A percentile compares a stretch with the other conserved stretches of the same genome.
These are phyloP conservation scores for Oreochromis tanganicae DNA, from an alignment of 2,113 vertebrate species.

Conservation along the genomic window DNA sequence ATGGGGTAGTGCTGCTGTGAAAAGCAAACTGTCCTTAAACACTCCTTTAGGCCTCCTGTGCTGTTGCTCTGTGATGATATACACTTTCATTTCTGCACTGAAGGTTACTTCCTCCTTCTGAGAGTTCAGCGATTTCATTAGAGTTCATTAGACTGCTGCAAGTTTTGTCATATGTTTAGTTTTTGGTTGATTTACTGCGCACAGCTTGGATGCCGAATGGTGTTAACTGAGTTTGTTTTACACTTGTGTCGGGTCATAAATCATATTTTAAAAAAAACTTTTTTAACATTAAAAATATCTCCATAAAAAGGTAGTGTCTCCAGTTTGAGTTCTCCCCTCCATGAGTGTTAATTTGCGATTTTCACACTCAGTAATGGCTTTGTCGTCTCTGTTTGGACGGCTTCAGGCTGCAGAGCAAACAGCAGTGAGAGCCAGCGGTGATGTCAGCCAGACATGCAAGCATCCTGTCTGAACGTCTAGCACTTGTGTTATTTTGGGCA, in stretches of 20 bases:
- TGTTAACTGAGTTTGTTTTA: neutral
- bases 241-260: neutral
- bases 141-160: neutral
- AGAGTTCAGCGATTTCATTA: neutral
- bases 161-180: neutral
- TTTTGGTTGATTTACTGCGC: neutral
- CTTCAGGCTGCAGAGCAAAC: constrained; percentile 53
- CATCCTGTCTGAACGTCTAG: constrained; percentile 46
- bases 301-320: neutral
- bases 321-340: neutral
- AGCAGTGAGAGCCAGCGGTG: constrained; percentile 44
- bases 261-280: accelerated
- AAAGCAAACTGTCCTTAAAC: neutral
- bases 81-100: neutral
- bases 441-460: constrained; percentile 49
- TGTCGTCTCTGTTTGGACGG: constrained; percentile 22
- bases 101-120: accelerated
- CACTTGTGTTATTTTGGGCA: constrained; percentile 57
- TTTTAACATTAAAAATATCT: neutral
- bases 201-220: neutral
- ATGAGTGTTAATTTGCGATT: neutral
- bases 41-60: neutral
- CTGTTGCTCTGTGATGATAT: neutral
- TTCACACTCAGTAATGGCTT: neutral
- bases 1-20: neutral